Conservation (phyloP, 2,888 invertebrate genomes). For the Chironomus riparius region DNA sequence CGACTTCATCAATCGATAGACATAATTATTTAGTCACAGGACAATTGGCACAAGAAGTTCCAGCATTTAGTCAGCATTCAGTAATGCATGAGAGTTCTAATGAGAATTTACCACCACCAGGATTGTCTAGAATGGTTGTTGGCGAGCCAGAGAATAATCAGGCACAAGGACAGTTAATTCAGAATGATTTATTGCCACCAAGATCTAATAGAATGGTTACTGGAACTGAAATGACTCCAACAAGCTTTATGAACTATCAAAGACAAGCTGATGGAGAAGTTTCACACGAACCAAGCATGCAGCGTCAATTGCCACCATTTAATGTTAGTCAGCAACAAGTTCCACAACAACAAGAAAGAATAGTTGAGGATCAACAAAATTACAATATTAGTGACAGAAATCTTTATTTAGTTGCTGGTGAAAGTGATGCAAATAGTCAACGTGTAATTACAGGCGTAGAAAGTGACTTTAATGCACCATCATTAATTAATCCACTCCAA, state of each 20-base stretch:
- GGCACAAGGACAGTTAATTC: slow-evolving; percentile 30
- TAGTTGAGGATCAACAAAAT: neutral
- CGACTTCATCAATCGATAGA: slow-evolving; percentile 44
- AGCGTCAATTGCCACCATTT: neutral
- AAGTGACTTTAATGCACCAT: slow-evolving; percentile 37
- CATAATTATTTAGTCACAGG: slow-evolving; percentile 71
- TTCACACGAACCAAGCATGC: slow-evolving; percentile 38
- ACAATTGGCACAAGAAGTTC: slow-evolving; percentile 51
- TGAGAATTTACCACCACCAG: slow-evolving; percentile 53
- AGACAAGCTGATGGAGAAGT: slow-evolving; percentile 43
- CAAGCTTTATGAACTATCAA: slow-evolving; percentile 39
- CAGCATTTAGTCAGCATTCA: neutral
- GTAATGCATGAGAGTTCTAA: slow-evolving; percentile 32
- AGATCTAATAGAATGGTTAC: slow-evolving; percentile 44
- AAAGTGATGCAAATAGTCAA: slow-evolving; percentile 34
- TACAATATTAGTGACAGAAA: slow-evolving; percentile 34
- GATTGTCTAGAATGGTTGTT: slow-evolving; percentile 55
- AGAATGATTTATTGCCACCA: neutral
- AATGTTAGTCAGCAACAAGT: slow-evolving; percentile 5
- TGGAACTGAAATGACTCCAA: slow-evolving; percentile 42
- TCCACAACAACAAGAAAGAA: neutral
- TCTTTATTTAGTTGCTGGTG: slow-evolving; percentile 37
- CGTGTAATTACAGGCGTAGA: slow-evolving; percentile 52
- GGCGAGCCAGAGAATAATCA: slow-evolving; percentile 51
- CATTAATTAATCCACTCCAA: neutral